These are phyloP conservation scores for Pachyramphus minor DNA, from an alignment of 2,113 vertebrate species.

Conservation along the genomic window DNA sequence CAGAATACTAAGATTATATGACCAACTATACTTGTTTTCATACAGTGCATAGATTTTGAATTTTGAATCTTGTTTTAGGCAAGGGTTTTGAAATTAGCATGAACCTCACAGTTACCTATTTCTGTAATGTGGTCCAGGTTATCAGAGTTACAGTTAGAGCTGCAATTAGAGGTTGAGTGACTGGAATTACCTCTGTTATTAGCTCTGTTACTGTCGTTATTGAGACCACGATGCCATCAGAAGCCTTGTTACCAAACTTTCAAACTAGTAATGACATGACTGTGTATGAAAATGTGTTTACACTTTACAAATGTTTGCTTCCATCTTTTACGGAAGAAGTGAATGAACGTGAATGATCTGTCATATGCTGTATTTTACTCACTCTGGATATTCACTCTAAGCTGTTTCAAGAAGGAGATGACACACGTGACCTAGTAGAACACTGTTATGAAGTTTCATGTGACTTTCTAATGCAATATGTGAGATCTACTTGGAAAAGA, in stretches of 20 bases:
- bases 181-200: not conserved
- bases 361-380: not conserved
- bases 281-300: not conserved
- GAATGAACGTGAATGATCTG: not conserved
- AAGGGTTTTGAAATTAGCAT: not conserved
- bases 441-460: not conserved
- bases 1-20: not conserved
- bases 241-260: not conserved
- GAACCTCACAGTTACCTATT: not conserved
- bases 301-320: not conserved
- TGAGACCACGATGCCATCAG: not conserved
- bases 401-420: not conserved
- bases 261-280: not conserved
- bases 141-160: not conserved
- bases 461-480: not conserved
- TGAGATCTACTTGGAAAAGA: not conserved
- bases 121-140: not conserved
- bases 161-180: not conserved
- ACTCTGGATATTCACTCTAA: not conserved
- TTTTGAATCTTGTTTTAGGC: not conserved
- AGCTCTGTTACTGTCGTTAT: not conserved
- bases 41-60: not conserved
- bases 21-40: not conserved
- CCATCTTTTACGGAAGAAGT: not conserved
- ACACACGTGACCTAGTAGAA: not conserved